Evolutionary conservation across 2,113 vertebrate genomes (phyloP).

Genomic region (Lasiurus borealis): DNA sequence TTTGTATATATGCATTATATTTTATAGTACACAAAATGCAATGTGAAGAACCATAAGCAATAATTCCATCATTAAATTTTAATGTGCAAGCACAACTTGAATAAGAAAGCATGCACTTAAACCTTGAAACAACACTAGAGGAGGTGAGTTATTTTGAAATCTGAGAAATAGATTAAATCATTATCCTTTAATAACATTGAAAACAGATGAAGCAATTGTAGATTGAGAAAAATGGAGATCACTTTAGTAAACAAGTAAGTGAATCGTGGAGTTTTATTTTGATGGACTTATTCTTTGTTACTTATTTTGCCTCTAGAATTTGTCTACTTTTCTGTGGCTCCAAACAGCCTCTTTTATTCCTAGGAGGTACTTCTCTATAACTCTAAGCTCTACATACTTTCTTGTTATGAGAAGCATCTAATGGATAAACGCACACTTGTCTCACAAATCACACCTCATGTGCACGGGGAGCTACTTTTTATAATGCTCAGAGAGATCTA

Average conservation of each 20-base stretch:
- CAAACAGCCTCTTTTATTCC: neutral
- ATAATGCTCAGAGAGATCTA: neutral
- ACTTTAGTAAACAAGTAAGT: neutral
- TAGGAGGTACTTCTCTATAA: neutral
- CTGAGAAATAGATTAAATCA: neutral
- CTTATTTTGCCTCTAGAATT: neutral
- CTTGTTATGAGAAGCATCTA: neutral
- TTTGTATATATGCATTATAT: slow-evolving; percentile 38
- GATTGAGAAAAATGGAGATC: neutral
- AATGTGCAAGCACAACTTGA: slow-evolving; percentile 26
- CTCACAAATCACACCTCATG: neutral
- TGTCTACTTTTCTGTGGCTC: neutral
- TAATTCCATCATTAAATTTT: slow-evolving; percentile 63
- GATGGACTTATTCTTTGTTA: neutral
- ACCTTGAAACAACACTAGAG: neutral
- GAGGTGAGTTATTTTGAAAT: slow-evolving; percentile 39
- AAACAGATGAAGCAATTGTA: neutral
- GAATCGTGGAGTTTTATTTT: neutral
- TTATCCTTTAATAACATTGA: neutral
- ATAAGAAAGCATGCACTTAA: slow-evolving; percentile 12
- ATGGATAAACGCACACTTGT: neutral
- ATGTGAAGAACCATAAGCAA: slow-evolving; percentile 26
- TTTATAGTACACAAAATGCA: slow-evolving; percentile 3
- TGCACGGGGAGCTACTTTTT: neutral
- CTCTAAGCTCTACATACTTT: neutral